Base-by-base conservation (phyloP, 2,113 vertebrate genomes). In the Chaetops frenatus region DNA sequence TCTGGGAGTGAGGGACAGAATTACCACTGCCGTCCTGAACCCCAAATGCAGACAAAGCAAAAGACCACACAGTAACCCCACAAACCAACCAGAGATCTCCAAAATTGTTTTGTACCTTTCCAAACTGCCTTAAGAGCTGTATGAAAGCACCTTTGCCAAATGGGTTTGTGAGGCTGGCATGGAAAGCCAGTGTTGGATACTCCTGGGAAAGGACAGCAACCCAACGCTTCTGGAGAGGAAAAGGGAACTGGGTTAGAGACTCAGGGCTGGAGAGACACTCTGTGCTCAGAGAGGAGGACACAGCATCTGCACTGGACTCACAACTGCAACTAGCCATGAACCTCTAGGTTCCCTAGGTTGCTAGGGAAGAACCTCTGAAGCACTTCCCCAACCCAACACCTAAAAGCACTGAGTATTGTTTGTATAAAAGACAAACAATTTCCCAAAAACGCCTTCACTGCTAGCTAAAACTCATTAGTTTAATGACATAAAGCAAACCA, bases 131-230 rank as follows among this genome's bases (percentile, higher is more conserved):
- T 6, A 99, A 97, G 50, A 99, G 99, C 96, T 99, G 99, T 88
- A 99, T 99, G 93, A 99, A 99, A 7, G 99, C 99, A 83, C 99
- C 99, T 96, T 99, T 99, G 65, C 99, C 99, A 60, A 99, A 99
- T 2, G 99, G 98, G 95, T 99, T 99, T 29, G 99, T 99, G 86
- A 99, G 99, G 96, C 99, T 99, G 74, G 99, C 99, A 1, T 99
- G 99, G 96, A 99, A 99, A 65, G 99, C 99, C 19, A 99, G 98
- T 7, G 99, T 99, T 16, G 99, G 99, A 73, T 99, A 99, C 62
- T 99, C 99, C 80, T 98, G 98, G 87, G 99, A 99, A 24, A 99
- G 97, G 53, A 99, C 40, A 16, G 99, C 99, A 44, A 99, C 99
- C 99, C 99, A 99, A 28, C 98, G 98, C 98, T 99, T 99, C 99